Base-by-base conservation (phyloP, 2,888 invertebrate species). In the Ceramica pisi region DNA sequence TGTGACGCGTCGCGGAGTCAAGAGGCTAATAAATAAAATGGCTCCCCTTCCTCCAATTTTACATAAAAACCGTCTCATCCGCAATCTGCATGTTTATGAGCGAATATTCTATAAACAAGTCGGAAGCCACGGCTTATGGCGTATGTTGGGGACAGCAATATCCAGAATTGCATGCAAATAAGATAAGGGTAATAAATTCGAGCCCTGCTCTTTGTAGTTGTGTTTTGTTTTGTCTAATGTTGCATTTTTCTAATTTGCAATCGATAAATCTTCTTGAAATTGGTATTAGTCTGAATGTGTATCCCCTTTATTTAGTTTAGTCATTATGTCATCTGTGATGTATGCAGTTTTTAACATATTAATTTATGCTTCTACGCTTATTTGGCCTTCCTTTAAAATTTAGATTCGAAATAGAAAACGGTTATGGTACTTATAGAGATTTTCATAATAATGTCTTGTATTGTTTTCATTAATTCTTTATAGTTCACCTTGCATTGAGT, bases 51-150 rank as follows among this genome's bases (percentile, higher is more conserved):
- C 91, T 89, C 92, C 92, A 92, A 94, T 95, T 95, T 94, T 91
- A 94, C 94, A 95, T 95, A 95, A 95, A 95, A 95, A 95, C 93
- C 92, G 93, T 93, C 94, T 93, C 95, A 93, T 94, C 94, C 95
- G 92, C 95, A 95, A 95, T 95, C 95, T 96, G 94, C 96, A 95
- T 95, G 95, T 95, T 95, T 95, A 96, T 95, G 95, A 94, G 94
- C 90, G 93, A 93, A 95, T 94, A 95, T 95, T 95, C 95, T 95
- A 95, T 95, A 94, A 95, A 95, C 94, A 94, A 94, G 92, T 93
- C 91, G 90, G 90, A 90, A 88, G 88, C 87, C 89, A 86, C 87
- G 88, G 89, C 90, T 88, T 89, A 87, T 89, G 86, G 85, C 89
- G 86, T 90, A 89, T 88, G 90, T 86, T 83, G 88, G 90, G 89